A percentile compares a stretch with the other conserved stretches of the same genome.
phyloP scores from a whole-genome alignment of 1,140 invertebrate genomes.

The Pseudomyrmex concolor region DNA sequence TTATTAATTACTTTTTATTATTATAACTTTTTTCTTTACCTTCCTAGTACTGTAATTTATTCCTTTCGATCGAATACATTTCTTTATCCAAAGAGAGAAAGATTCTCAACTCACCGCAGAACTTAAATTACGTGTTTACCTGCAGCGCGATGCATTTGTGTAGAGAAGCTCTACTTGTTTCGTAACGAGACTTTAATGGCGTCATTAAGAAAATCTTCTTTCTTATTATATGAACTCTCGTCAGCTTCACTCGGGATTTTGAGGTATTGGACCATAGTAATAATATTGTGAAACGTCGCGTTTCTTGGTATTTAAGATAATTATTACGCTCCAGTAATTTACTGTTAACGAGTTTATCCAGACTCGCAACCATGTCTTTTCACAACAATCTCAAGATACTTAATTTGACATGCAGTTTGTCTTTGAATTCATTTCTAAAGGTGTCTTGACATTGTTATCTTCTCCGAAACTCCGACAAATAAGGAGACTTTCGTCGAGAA shows the following conservation, averaged over 20 bases:
- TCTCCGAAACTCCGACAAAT: not conserved
- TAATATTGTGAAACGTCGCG: conserved; percentile 25
- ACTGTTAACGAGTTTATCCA: conserved; percentile 19
- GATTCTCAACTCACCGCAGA: conserved; percentile 11
- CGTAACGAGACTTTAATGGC: conserved; percentile 39
- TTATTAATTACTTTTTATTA: conserved; percentile 4
- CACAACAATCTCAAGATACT: conserved; percentile 7
- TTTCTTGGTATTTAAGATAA: conserved; percentile 32
- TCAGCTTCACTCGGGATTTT: not conserved
- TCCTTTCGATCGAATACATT: not conserved
- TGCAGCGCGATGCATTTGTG: conserved; percentile 15
- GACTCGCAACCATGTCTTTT: not conserved
- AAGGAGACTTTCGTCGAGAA: too few species aligned
- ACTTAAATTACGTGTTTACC: conserved; percentile 37
- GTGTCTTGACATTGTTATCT: not conserved
- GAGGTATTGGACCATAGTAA: conserved; percentile 26
- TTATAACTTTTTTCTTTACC: not conserved
- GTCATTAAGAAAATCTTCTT: conserved; percentile 46
- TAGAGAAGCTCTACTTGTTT: not conserved
- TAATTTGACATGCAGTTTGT: conserved; percentile 16
- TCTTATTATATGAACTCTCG: conserved; percentile 29
- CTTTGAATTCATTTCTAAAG: not conserved
- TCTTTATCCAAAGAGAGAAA: conserved; percentile 6
- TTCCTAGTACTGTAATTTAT: not conserved
- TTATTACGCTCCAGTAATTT: conserved; percentile 21